A percentile compares a stretch with the other conserved stretches of the same genome.
Evolutionary conservation across 2,113 vertebrate genomes (phyloP).

Genomic region (Oryzias melastigma): DNA sequence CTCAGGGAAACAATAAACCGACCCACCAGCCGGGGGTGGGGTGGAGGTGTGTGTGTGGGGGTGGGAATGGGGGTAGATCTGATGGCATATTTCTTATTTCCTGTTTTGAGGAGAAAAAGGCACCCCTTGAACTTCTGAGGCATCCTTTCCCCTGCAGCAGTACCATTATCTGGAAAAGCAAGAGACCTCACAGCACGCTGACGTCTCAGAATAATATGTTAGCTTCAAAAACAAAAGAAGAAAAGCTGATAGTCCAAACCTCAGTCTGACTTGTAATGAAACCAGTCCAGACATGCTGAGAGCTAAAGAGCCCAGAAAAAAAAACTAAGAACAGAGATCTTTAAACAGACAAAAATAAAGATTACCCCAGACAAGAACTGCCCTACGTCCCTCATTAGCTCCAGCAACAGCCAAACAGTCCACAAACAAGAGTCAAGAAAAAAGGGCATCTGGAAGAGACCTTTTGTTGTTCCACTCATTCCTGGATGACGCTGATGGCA

Average conservation of each 20-base stretch:
- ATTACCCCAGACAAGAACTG: not conserved
- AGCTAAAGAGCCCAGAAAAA: too few relatives aligned
- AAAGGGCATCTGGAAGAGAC: not conserved
- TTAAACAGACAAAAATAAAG: constrained; percentile 27
- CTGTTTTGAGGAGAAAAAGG: not conserved
- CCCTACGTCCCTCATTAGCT: not conserved
- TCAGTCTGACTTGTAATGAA: constrained; percentile 38
- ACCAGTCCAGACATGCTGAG: constrained; percentile 23
- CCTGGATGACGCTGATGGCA: too few relatives aligned
- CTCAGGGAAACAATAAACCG: constrained; percentile 10
- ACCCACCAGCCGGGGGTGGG: not conserved
- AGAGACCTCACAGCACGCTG: constrained; percentile 13
- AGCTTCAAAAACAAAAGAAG: constrained; percentile 20
- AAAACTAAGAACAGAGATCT: constrained; percentile 39
- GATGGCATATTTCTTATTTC: too few relatives aligned
- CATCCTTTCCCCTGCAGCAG: not conserved
- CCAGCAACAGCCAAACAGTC: not conserved
- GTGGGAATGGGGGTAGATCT: too few relatives aligned
- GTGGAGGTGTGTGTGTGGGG: too few relatives aligned
- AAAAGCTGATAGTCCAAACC: constrained; percentile 20
- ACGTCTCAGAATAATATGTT: constrained; percentile 4
- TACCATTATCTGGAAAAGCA: too few relatives aligned
- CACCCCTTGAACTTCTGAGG: constrained; percentile 5
- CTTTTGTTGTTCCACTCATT: too few relatives aligned
- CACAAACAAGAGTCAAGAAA: constrained; percentile 3